Conservation (phyloP, 2,113 vertebrate species). For the Dinomys branickii region DNA sequence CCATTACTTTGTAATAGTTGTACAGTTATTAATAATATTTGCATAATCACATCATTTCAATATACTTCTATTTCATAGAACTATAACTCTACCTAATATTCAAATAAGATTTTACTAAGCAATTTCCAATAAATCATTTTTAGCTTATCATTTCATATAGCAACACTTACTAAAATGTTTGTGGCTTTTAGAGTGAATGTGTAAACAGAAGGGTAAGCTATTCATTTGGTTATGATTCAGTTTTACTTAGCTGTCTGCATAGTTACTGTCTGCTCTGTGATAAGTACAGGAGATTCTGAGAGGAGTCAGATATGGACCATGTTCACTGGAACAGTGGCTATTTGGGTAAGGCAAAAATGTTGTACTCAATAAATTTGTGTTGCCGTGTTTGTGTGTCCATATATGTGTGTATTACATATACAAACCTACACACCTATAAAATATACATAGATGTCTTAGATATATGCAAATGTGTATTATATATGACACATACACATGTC, state of each 20-base stretch:
- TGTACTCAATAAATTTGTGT: background rate
- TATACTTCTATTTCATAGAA: background rate
- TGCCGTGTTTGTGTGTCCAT: background rate
- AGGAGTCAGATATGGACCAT: background rate
- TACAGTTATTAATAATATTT: background rate
- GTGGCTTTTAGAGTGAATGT: background rate
- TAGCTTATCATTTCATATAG: background rate
- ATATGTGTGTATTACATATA: background rate
- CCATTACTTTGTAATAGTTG: background rate
- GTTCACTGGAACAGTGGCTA: background rate
- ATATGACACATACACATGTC: background rate
- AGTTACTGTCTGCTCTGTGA: background rate
- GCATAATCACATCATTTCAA: background rate
- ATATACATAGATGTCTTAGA: background rate
- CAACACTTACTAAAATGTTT: background rate
- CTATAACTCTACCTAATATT: background rate
- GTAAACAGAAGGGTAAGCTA: constrained; percentile 7
- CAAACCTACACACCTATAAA: background rate
- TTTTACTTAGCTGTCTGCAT: background rate
- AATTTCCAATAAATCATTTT: background rate
- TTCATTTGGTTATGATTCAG: constrained; percentile 7
- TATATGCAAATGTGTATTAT: background rate
- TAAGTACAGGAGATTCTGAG: background rate
- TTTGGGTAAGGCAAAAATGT: background rate
- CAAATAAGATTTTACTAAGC: constrained; percentile 27